Percentiles rank a stretch among this genome's conserved stretches.
phyloP scores from a whole-genome alignment of 2,113 vertebrate genomes.

The Bujurquina vittata region DNA sequence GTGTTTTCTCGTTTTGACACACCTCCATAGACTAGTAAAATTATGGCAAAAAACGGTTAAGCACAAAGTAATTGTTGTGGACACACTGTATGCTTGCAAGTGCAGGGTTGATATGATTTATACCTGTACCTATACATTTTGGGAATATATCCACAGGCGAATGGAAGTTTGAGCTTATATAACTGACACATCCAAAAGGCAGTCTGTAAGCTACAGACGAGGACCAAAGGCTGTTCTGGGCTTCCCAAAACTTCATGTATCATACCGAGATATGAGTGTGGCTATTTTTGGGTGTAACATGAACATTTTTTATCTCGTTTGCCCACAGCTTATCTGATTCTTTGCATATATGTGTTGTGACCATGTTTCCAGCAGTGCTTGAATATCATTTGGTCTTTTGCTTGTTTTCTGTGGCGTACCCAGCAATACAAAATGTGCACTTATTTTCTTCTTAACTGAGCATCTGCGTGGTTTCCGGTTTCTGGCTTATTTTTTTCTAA shows the following conservation, averaged over 20 bases:
- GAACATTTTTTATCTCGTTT: neutral
- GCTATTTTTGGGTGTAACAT: neutral
- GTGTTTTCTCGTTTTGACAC: neutral
- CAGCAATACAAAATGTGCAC: neutral
- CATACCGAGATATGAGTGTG: neutral
- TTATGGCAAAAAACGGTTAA: neutral
- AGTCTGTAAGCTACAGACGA: neutral
- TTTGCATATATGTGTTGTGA: neutral
- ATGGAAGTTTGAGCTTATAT: neutral
- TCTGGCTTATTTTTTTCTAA: neutral
- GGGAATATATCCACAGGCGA: neutral
- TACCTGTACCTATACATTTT: neutral
- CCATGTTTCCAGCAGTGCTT: neutral
- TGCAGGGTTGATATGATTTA: neutral
- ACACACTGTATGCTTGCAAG: neutral
- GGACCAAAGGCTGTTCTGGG: neutral
- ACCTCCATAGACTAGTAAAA: neutral
- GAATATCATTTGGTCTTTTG: neutral
- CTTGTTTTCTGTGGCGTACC: neutral
- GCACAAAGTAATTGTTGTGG: neutral
- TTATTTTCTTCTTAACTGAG: conserved; percentile 15
- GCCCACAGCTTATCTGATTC: neutral
- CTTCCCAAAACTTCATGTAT: neutral
- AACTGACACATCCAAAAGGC: neutral
- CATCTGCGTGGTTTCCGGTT: neutral